Evolutionary conservation across 2,888 invertebrate species (phyloP).

Genomic region (Calameuta idolon): DNA sequence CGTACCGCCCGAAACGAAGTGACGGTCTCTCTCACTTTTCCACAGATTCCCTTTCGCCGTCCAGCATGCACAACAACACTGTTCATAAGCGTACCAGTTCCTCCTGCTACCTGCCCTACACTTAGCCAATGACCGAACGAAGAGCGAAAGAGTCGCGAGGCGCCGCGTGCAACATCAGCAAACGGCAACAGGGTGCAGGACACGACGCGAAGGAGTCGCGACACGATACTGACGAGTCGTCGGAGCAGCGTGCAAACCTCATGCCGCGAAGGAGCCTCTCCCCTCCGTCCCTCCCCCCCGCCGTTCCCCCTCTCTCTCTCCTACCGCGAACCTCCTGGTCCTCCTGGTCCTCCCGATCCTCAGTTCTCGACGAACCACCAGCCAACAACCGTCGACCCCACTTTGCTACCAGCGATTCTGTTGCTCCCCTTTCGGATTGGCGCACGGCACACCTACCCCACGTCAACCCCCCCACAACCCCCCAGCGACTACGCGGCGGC

Average conservation of each 20-base stretch:
- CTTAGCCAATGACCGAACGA: not conserved
- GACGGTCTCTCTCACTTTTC: not conserved
- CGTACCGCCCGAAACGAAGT: not conserved
- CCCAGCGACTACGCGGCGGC: not conserved
- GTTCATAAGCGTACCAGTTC: not conserved
- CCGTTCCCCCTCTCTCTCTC: not conserved
- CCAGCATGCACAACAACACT: not conserved
- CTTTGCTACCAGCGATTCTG: not conserved
- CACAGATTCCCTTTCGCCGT: not conserved
- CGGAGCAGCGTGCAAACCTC: conserved; percentile 60
- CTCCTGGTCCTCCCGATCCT: conserved; percentile 34
- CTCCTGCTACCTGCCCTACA: not conserved
- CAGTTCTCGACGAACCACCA: conserved; percentile 13
- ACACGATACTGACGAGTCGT: conserved; percentile 62
- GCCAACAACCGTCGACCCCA: not conserved
- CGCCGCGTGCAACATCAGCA: not conserved
- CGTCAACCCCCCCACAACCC: not conserved
- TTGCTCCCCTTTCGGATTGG: not conserved
- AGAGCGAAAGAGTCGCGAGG: not conserved
- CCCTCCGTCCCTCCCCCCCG: conserved; percentile 20
- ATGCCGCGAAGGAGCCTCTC: conserved; percentile 47
- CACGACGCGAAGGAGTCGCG: conserved; percentile 60
- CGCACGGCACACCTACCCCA: not conserved
- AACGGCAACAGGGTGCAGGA: conserved; percentile 31
- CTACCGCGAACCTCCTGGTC: not conserved